Base-by-base conservation (phyloP, 1,140 invertebrate species). In the Dendrolimus kikuchii region DNA sequence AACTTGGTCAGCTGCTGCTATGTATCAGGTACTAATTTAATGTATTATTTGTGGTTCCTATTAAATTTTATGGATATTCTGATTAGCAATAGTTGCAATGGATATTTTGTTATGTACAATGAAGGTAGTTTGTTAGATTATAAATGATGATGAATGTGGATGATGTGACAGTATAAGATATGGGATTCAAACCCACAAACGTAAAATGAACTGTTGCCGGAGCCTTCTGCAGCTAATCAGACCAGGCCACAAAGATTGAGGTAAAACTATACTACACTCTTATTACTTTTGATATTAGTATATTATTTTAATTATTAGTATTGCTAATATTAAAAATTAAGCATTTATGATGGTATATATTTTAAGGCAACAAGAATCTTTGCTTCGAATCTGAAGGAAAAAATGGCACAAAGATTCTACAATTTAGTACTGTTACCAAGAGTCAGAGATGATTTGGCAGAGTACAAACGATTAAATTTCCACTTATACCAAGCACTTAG, bases 401-500 rank as follows among this genome's bases (percentile, higher is more conserved):
- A 96, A 73, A 97, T 99, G 95, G 97, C 97, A 5, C 97, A 99
- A 80, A 89, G 96, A 53, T 99, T 99, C 88, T 99, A 95, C 71
- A 98, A 98, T 88, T 87, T 98, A 40, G 94, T 99, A 41, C 83
- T 99, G 6, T 80, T 99, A 8, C 98, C 98, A 0, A 90, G 98
- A 51, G 89, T 99, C 6, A 89, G 98, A 47, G 98, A 99, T 87
- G 98, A 99, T 82, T 93, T 99, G 50, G 91, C 91, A 7, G 97
- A 99, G 83, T 99, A 95, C 77, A 99, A 99, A 81, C 92, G 94
- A 82, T 86, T 99, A 1, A 99, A 99, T 87, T 98, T 97, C 84
- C 98, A 99, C 88, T 88, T 99, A 6, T 99, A 98, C 82, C 95
- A 88, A 90, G 97, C 98, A 5, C 69, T 99, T 8, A 91, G 93